Evolutionary conservation across 2,113 vertebrate genomes (phyloP).

Genomic region (Aldabrachelys gigantea): DNA sequence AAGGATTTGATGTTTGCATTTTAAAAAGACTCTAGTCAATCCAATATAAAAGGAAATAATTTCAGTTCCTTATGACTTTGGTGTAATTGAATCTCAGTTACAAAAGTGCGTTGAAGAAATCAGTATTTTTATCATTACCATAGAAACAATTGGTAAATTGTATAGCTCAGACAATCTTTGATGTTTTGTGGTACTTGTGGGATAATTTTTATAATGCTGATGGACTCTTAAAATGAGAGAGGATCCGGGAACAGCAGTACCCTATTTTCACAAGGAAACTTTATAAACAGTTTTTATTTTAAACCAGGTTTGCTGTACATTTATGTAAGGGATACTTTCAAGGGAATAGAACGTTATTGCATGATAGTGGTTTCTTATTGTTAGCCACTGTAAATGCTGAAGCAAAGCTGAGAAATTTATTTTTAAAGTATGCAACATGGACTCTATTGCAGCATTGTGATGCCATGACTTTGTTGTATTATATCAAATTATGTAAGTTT

Average conservation of each 20-base stretch:
- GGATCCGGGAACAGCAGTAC: background rate
- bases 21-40: background rate
- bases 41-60: background rate
- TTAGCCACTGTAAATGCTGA: background rate
- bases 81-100: background rate
- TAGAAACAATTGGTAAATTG: background rate
- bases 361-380: background rate
- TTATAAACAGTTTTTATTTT: constrained; percentile 8
- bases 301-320: background rate
- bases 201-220: background rate
- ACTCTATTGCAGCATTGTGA: too few relatives aligned
- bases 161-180: constrained; percentile 17
- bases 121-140: constrained; percentile 30
- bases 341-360: background rate
- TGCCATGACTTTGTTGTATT: background rate
- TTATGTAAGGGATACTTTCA: background rate
- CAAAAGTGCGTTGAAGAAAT: constrained; percentile 27
- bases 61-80: background rate
- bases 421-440: background rate
- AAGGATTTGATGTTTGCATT: background rate
- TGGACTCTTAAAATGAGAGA: background rate
- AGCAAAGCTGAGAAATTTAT: background rate
- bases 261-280: constrained; percentile 5
- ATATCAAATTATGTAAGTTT: background rate
- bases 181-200: background rate